Evolutionary conservation across 2,113 vertebrate genomes (phyloP).

Genomic region (Archilochus colubris): DNA sequence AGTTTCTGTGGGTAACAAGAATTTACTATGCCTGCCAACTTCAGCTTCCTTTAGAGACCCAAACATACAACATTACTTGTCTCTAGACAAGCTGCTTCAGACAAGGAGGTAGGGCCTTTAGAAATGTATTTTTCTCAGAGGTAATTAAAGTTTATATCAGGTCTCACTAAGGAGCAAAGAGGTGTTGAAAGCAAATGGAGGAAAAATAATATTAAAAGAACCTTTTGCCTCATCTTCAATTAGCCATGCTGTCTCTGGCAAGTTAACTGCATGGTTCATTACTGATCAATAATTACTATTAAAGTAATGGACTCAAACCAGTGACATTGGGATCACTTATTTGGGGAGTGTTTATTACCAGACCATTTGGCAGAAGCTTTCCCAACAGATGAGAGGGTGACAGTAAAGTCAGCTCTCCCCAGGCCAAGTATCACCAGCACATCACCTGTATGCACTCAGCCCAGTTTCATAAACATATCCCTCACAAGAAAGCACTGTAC

Average conservation of each 20-base stretch:
- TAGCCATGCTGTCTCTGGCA: constrained; percentile 1
- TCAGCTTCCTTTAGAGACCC: constrained; percentile 45
- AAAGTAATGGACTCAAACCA: constrained; percentile 38
- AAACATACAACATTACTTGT: background rate
- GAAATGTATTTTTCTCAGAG: constrained; percentile 59
- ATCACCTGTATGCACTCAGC: background rate
- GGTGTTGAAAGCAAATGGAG: constrained; percentile 58
- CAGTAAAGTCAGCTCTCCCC: background rate
- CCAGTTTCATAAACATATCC: background rate
- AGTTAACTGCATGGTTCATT: constrained; percentile 43
- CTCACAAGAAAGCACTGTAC: background rate
- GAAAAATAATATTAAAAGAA: constrained; percentile 66
- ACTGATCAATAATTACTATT: constrained; percentile 48
- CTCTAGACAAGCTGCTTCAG: constrained; percentile 43
- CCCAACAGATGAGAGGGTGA: background rate
- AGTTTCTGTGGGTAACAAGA: constrained; percentile 8
- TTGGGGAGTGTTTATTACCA: background rate
- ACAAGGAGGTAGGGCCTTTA: constrained; percentile 12
- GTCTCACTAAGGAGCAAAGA: constrained; percentile 48
- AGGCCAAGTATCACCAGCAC: background rate
- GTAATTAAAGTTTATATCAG: constrained; percentile 68
- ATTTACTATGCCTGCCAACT: constrained; percentile 45
- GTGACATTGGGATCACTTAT: background rate
- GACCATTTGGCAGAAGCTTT: constrained; percentile 8
- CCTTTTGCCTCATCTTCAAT: constrained; percentile 38